Evolutionary conservation across 2,113 vertebrate genomes (phyloP).

Genomic region (Holacanthus passer): DNA sequence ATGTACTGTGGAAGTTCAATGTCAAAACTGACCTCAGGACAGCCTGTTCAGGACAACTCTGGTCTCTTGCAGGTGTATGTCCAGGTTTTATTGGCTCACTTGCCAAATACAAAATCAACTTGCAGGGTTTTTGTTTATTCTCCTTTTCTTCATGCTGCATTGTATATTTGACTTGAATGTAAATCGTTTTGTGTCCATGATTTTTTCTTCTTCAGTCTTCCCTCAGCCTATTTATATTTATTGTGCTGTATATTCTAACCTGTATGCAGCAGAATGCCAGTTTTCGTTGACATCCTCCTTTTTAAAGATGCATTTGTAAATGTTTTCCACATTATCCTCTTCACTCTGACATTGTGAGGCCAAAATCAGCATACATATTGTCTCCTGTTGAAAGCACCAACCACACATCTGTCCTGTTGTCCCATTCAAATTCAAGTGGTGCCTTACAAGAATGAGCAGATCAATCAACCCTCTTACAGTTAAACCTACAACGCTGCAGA

Average conservation of each 20-base stretch:
- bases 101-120: slow-evolving; percentile 65
- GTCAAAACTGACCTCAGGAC: slow-evolving; percentile 75
- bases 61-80: slow-evolving; percentile 25
- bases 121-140: slow-evolving; percentile 67
- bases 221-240: slow-evolving; percentile 77
- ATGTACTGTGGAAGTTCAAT: slow-evolving; percentile 50
- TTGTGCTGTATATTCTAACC: slow-evolving; percentile 66
- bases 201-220: slow-evolving; percentile 57
- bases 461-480: slow-evolving; percentile 31
- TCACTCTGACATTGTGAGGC: slow-evolving; percentile 11
- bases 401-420: slow-evolving; percentile 21
- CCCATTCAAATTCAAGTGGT: slow-evolving; percentile 57
- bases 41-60: slow-evolving; percentile 41
- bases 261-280: slow-evolving; percentile 58
- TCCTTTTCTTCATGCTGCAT: slow-evolving; percentile 58
- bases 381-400: slow-evolving; percentile 14
- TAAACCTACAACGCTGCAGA: slow-evolving; percentile 7
- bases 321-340: slow-evolving; percentile 23
- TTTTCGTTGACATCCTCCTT: slow-evolving; percentile 36
- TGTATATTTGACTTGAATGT: slow-evolving; percentile 82
- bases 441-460: slow-evolving; percentile 63
- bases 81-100: slow-evolving; percentile 68
- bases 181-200: slow-evolving; percentile 66
- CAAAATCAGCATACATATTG: slow-evolving; percentile 35
- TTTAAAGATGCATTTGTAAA: slow-evolving; percentile 37